Base-by-base conservation (phyloP, 2,888 invertebrate species). In the Lathronympha strigana region DNA sequence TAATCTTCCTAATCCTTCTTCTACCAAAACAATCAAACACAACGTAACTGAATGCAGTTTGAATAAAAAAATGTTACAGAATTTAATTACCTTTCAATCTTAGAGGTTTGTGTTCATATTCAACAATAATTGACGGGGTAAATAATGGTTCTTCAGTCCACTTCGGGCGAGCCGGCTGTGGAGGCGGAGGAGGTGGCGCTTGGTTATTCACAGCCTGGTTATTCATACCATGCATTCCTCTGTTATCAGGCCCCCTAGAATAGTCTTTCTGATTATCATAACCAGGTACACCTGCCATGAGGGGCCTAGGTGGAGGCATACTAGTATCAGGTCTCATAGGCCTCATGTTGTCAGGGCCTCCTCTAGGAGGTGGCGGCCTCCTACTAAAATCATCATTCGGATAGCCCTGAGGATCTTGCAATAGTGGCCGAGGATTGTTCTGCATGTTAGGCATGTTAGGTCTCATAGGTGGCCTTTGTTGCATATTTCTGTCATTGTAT, bases 91-190 rank as follows among this genome's bases (percentile, higher is more conserved):
- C 91, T 90, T 91, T 90, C 69, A 88, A 78, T 80, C 90, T 84
- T 47, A 93, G 80, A 68, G 94, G 88, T 81, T 93, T 94, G 82
- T 95, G 95, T 71, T 94, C 94, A 88, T 95, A 95, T 86, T 95
- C 95, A 73, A 95, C 93, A 70, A 95, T 93, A 76, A 94, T 92
- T 43, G 93, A 90, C 69, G 95, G 90, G 60, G 83, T 76, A 69
- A 92, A 87, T 74, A 94, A 83, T 67, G 92, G 92, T 70, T 93
- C 93, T 66, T 92, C 87, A 57, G 83, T 76, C 84, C 91, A 90
- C 68, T 84, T 76, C 2, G 76, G 79, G 67, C 71, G 79, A 21
- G 70, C 63, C 13, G 78, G 75, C 61, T 71, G 71, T 11, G 50
- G 61, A 50, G 67, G 72, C 13, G 62, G 68, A 28, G 71, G 67